Base-by-base conservation (phyloP, 2,888 invertebrate genomes). In the Alsophila aescularia region DNA sequence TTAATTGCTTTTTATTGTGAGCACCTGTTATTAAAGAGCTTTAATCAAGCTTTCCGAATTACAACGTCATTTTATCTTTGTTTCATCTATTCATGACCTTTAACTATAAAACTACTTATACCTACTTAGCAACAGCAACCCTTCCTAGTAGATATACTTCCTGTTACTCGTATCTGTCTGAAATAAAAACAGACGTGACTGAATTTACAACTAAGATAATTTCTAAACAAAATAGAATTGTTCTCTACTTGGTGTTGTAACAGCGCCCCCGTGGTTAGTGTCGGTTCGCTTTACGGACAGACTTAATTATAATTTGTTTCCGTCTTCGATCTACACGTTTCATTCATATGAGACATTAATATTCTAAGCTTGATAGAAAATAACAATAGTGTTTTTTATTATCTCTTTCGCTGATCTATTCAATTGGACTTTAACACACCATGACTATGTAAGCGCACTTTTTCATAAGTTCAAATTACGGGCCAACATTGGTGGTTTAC, bases 261-360 rank as follows among this genome's bases (percentile, higher is more conserved):
- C 0, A 21, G 43, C 34, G 43, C 43, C 21, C 18, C 7, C 21
- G 6, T 18, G 12, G 18, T 16, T 10, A 3, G 14, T 2, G 42
- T 31, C 36, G 32, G 27, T 53, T 48, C 16, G 14, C 12, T 14
- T 43, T 2, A 16, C 37, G 36, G 42, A 53, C 53, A 42, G 6
- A n/a, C 12, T 16, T 4, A 31, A 10, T 29, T 32, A 24, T 27
- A 35, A 29, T 39, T 42, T 48, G 48, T 53, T 57, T 53, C 32
- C 40, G 47, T 55, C 54, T 60, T 62, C 36, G 39, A 50, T 49
- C 29, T 37, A 49, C 49, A 44, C 43, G 54, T 39, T 43, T 53
- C 48, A 24, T 24, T 48, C 42, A 34, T 42, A 27, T 52, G 50
- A 48, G 50, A 48, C 45, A 52, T 49, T 62, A 62, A 3, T 37